Conservation (phyloP, 37 sponge, comb jelly and placozoan species). For the Dysidea cf. avara region DNA sequence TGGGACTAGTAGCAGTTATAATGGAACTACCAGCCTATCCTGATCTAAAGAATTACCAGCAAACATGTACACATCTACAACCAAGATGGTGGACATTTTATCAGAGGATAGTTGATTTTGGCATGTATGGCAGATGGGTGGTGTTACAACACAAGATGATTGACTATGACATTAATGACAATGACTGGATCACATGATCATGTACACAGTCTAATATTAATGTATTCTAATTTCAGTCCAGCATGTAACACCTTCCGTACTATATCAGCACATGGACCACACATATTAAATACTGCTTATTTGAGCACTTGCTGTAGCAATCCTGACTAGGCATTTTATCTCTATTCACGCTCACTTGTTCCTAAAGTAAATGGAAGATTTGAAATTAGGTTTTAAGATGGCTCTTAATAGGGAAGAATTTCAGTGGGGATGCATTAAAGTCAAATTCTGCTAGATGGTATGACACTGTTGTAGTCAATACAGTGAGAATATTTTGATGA, state of each 20-base stretch:
- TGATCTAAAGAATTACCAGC: constrained; percentile 27
- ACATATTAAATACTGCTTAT: too few species aligned
- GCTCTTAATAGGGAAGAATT: constrained; percentile 89
- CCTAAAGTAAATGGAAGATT: too few species aligned
- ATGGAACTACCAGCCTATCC: constrained; percentile 5
- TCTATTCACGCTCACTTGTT: constrained; percentile 73
- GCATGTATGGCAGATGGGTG: constrained; percentile 51
- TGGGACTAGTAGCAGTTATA: constrained; percentile 46
- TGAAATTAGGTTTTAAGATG: too few species aligned
- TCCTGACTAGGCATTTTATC: constrained; percentile 77
- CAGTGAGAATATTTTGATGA: too few species aligned
- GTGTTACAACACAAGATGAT: constrained; percentile 39
- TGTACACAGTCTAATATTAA: background rate
- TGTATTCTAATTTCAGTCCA: too few species aligned
- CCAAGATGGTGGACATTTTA: constrained; percentile 45
- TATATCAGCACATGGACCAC: constrained; percentile 31
- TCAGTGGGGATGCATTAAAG: constrained; percentile 71
- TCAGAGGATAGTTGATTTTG: constrained; percentile 52
- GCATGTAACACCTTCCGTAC: constrained; percentile 38
- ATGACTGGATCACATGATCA: background rate
- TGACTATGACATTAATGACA: constrained; percentile 65
- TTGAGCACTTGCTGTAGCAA: constrained; percentile 78
- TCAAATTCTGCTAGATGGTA: constrained; percentile 94
- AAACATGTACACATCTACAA: constrained; percentile 37
- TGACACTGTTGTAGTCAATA: too few species aligned